Evolutionary conservation across 2,888 invertebrate species (phyloP).

Genomic region (Leptinotarsa haldemani): DNA sequence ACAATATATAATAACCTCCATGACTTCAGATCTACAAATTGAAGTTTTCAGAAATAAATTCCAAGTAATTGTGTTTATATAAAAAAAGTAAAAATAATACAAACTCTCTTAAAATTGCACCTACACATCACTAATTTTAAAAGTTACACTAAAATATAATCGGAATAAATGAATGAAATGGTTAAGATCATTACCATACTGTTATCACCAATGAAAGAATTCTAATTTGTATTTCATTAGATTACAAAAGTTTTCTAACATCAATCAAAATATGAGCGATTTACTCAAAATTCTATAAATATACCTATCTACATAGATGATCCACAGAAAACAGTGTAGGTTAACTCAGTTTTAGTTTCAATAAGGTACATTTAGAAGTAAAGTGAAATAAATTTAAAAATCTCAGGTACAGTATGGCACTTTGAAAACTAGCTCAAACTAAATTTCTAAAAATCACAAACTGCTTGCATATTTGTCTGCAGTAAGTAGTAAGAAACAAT

Average conservation of each 20-base stretch:
- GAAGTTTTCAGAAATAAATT: neutral
- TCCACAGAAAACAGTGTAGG: slow-evolving; percentile 2
- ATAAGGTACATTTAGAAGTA: neutral
- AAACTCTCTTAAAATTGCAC: slow-evolving; percentile 42
- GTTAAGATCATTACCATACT: slow-evolving; percentile 36
- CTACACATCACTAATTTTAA: slow-evolving; percentile 47
- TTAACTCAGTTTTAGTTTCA: neutral
- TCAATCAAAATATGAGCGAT: slow-evolving; percentile 58
- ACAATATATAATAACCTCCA: slow-evolving; percentile 54
- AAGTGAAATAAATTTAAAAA: neutral
- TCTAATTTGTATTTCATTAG: slow-evolving; percentile 45
- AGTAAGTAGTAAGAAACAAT: too few relatives aligned
- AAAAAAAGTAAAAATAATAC: slow-evolving; percentile 19
- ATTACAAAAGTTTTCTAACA: slow-evolving; percentile 55
- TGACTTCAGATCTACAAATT: slow-evolving; percentile 58
- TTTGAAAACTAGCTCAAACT: too few relatives aligned
- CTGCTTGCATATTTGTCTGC: too few relatives aligned
- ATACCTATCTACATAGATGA: slow-evolving; percentile 23
- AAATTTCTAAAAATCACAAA: too few relatives aligned
- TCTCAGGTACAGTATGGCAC: neutral
- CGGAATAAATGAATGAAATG: slow-evolving; percentile 38
- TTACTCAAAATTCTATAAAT: slow-evolving; percentile 34
- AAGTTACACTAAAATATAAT: slow-evolving; percentile 44
- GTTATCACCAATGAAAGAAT: slow-evolving; percentile 37
- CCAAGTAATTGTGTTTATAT: slow-evolving; percentile 2